Evolutionary conservation across 2,888 invertebrate species (phyloP).

Genomic region (Thelaira solivaga): DNA sequence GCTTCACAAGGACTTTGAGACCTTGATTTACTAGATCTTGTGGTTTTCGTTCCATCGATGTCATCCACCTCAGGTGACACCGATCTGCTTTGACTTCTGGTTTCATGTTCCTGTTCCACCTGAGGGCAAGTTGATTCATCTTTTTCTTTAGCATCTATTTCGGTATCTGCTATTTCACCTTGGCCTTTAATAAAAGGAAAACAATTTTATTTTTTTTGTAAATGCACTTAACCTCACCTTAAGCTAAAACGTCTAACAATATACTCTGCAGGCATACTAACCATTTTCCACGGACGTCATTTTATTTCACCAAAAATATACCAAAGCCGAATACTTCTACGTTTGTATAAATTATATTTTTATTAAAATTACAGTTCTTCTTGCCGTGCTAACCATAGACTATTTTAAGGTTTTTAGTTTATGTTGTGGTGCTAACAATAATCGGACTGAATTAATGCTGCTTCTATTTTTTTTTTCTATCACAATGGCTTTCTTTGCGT

Average conservation of each 20-base stretch:
- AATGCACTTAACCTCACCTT: conserved; percentile 42
- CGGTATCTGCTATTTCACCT: background rate
- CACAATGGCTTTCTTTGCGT: background rate
- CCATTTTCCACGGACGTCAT: conserved; percentile 52
- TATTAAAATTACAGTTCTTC: no score
- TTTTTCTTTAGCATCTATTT: conserved; percentile 2
- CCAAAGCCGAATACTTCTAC: background rate
- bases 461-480: background rate
- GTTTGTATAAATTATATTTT: background rate
- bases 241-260: conserved; percentile 7
- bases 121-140: background rate
- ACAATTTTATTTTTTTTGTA: background rate
- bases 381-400: no score
- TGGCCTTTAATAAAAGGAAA: conserved; percentile 20
- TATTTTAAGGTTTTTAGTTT: no score
- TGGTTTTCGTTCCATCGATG: conserved; percentile 23
- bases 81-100: conserved; percentile 28
- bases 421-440: background rate
- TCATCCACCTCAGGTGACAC: background rate
- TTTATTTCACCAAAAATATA: background rate
- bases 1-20: conserved; percentile 48
- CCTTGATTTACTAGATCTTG: conserved; percentile 46
- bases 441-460: background rate
- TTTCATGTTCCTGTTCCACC: conserved; percentile 10
- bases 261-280: background rate